Evolutionary conservation across 2,113 vertebrate genomes (phyloP).

Genomic region (Callipepla californica): DNA sequence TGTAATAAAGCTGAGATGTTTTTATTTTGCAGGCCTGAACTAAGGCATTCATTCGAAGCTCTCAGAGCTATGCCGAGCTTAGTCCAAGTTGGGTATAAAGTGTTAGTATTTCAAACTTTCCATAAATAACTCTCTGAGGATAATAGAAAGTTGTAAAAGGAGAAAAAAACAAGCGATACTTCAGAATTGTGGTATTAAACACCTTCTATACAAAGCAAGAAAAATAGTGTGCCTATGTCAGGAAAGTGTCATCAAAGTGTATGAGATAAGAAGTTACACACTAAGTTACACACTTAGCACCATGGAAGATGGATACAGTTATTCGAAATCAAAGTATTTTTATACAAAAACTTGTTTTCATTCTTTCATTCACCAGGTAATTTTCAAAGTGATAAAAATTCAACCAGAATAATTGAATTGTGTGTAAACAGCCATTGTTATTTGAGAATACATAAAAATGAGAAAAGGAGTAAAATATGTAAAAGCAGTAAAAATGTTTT

Average conservation of each 20-base stretch:
- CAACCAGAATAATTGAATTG: not conserved
- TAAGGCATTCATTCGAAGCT: not conserved
- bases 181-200: slow-evolving; percentile 41
- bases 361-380: not conserved
- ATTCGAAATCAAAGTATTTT: not conserved
- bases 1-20: not conserved
- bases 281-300: not conserved
- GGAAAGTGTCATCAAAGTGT: not conserved
- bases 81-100: not conserved
- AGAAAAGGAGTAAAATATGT: not conserved
- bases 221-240: not conserved
- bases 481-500: not conserved
- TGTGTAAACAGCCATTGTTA: not conserved
- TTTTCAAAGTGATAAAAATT: not conserved
- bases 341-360: not conserved
- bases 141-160: slow-evolving; percentile 11
- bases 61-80: slow-evolving; percentile 2
- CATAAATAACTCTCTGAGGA: not conserved
- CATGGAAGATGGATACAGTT: not conserved
- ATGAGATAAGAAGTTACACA: not conserved
- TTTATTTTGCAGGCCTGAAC: not conserved
- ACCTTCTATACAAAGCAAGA: not conserved
- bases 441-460: not conserved
- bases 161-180: slow-evolving; percentile 20
- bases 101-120: not conserved